Percentiles rank a stretch among this genome's conserved stretches.
Evolutionary conservation across 2,888 invertebrate genomes (phyloP).

Genomic region (Epinotia brunnichana): DNA sequence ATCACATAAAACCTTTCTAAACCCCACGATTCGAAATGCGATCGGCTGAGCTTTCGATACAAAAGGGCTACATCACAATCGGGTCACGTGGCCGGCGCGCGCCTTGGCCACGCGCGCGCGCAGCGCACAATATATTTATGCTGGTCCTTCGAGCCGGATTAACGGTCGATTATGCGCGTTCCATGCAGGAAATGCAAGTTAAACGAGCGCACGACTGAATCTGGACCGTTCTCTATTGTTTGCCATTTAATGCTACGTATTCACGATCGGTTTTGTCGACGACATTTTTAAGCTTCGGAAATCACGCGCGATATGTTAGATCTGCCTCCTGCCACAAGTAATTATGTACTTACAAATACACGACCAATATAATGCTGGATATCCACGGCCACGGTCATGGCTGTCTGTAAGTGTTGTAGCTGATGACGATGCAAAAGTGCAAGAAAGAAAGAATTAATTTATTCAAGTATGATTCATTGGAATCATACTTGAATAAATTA

Average conservation of each 20-base stretch:
- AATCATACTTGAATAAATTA: no score
- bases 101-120: conserved; percentile 74
- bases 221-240: conserved; percentile 62
- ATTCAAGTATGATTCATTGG: no score
- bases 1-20: conserved; percentile 33
- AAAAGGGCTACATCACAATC: conserved; percentile 72
- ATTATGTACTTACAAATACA: no score
- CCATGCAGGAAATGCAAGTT: conserved; percentile 75
- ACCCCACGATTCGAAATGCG: conserved; percentile 56
- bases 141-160: conserved; percentile 74
- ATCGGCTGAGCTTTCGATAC: conserved; percentile 63
- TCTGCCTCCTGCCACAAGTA: no score
- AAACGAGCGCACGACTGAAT: conserved; percentile 67
- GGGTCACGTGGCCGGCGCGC: conserved; percentile 80
- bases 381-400: not conserved
- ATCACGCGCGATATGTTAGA: not conserved
- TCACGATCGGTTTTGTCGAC: not conserved
- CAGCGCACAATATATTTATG: conserved; percentile 63
- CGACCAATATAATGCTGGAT: not conserved
- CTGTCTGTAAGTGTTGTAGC: no score
- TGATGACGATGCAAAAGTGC: no score
- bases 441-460: no score
- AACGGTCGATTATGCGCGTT: conserved; percentile 81
- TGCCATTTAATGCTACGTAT: conserved; percentile 44
- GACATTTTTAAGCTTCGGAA: not conserved